Evolutionary conservation across 2,113 vertebrate species (phyloP), one percentile per base, ranked within the genome.

Genomic region (Nothocercus nigrocapillus): DNA sequence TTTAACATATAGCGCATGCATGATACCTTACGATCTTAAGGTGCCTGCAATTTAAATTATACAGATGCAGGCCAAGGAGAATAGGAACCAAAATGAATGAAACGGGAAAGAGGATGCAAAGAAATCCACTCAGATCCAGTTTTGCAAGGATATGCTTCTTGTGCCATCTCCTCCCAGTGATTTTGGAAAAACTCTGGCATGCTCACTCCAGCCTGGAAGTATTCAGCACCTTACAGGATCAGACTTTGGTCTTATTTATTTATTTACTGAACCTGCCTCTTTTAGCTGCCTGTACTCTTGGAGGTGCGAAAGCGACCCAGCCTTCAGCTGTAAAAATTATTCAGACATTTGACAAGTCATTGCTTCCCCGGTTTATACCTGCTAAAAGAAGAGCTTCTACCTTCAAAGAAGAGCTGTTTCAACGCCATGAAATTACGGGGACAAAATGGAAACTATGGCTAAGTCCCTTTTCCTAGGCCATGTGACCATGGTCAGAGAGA

Each of bases 301-400:
- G 7, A 54, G n/a, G 2, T 18, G 17, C 36, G 49, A 74, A 44
- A 49, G 9, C 13, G 13, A 66, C 16, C 8, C 61, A 40, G 44
- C 34, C 34, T 63, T 36, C 68, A 70, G n/a, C 68, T 34, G 15
- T 49, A n/a, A 70, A 24, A n/a, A 45, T 21, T 42, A 34, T 30
- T 20, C 38, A 42, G 24, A 13, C 0, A 0, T 34, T 56, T 0
- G 0, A 13, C 25, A 30, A 0, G 0, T 5, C 1, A 20, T 64
- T 30, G 13, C 75, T 82, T n/a, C 16, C 32, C 9, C 47, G 47
- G 38, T 18, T 87, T 75, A 47, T 86, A 32, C 51, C 5, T 9
- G 15, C 19, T 53, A 32, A 13, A 85, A 85, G 88, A 53, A 9
- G 12, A 1, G 3, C 6, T 92, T 24, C 32, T 22, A 30, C 54